These are phyloP conservation scores for Euclidia mi DNA, from an alignment of 2,888 invertebrate species.

Conservation along the genomic window DNA sequence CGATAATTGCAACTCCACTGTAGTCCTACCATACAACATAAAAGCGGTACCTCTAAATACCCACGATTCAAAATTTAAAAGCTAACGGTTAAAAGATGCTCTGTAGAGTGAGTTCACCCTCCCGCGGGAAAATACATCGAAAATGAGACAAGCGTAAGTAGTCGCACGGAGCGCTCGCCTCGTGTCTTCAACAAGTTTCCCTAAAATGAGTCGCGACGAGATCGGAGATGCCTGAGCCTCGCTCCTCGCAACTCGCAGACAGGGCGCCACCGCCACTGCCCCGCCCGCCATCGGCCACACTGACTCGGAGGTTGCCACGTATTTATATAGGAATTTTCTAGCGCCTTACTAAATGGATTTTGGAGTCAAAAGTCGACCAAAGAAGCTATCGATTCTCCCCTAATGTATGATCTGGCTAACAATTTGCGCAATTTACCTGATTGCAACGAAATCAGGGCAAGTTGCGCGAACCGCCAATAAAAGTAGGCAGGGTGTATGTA, in stretches of 20 bases:
- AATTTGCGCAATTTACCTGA: too few relatives aligned
- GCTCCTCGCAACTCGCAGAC: background rate
- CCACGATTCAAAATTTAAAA: conserved; percentile 25
- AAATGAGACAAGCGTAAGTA: background rate
- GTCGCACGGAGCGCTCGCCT: background rate
- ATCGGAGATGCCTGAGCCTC: background rate
- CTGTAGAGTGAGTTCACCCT: conserved; percentile 14
- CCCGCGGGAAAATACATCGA: conserved; percentile 19
- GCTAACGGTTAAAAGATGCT: conserved; percentile 19
- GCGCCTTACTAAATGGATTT: background rate
- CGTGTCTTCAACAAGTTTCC: background rate
- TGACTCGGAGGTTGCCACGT: background rate
- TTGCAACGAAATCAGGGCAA: too few relatives aligned
- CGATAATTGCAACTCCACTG: conserved; percentile 14
- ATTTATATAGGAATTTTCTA: background rate
- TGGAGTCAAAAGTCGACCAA: too few relatives aligned
- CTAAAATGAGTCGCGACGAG: background rate
- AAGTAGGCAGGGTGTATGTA: background rate
- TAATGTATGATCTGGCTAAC: too few relatives aligned
- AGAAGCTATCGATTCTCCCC: too few relatives aligned
- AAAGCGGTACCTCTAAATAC: conserved; percentile 23
- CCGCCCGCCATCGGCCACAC: background rate
- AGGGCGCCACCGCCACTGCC: background rate
- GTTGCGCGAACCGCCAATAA: background rate
- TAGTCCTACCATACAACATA: conserved; percentile 21